Conservation (phyloP, 2,113 vertebrate genomes). For the Oostethus manadensis region DNA sequence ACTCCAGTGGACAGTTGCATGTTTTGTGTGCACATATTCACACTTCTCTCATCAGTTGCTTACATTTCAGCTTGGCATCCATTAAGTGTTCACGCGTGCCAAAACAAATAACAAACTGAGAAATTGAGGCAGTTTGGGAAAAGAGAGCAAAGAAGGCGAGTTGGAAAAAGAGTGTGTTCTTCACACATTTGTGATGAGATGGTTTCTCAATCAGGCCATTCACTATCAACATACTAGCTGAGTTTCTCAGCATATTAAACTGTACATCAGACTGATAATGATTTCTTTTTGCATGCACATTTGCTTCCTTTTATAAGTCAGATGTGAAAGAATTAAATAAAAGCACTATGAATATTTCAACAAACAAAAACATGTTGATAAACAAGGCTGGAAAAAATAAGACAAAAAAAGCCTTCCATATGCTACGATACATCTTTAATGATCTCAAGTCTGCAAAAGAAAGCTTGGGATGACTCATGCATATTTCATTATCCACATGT, state of each 20-base stretch:
- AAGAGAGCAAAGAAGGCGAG: constrained; percentile 10
- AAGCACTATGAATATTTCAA: constrained; percentile 80
- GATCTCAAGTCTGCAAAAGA: constrained; percentile 80
- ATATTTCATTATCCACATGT: constrained; percentile 82
- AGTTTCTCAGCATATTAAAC: constrained; percentile 71
- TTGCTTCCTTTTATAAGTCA: constrained; percentile 79
- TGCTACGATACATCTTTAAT: constrained; percentile 83
- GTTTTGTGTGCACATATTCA: constrained; percentile 35
- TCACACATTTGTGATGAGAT: constrained; percentile 38
- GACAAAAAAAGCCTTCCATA: constrained; percentile 77
- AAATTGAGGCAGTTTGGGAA: constrained; percentile 33
- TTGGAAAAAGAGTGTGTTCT: constrained; percentile 7
- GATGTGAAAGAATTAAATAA: constrained; percentile 85
- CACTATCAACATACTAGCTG: constrained; percentile 69
- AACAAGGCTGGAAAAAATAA: constrained; percentile 80
- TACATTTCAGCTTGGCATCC: constrained; percentile 36
- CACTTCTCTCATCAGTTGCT: constrained; percentile 13
- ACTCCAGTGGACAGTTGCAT: constrained; percentile 21
- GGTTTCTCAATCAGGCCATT: constrained; percentile 73
- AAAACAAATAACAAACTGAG: constrained; percentile 47
- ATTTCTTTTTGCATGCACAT: constrained; percentile 76
- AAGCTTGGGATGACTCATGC: constrained; percentile 77
- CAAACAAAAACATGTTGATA: constrained; percentile 80
- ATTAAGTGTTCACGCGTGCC: constrained; percentile 32
- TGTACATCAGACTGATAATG: constrained; percentile 76